These are phyloP conservation scores for Benthochromis sp. DNA, from an alignment of 2,113 vertebrate genomes.

Conservation along the genomic window DNA sequence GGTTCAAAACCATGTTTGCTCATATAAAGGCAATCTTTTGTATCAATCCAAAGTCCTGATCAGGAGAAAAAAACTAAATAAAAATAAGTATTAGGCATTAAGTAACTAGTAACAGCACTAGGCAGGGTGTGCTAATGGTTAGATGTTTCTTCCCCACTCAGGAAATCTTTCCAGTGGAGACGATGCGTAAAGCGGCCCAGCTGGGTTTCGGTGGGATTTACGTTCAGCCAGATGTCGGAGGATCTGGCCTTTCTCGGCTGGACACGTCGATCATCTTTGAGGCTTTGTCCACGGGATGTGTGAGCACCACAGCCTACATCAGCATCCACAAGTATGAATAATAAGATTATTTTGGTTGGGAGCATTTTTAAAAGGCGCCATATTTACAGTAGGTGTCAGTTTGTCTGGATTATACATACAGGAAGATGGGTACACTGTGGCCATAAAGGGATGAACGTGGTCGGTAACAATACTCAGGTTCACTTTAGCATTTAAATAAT, in stretches of 20 bases:
- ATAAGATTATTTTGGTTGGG: not conserved
- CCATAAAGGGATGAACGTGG: fast-evolving
- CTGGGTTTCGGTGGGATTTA: constrained; percentile 93
- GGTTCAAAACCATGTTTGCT: not conserved
- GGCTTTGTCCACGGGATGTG: constrained; percentile 91
- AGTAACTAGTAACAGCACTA: not conserved
- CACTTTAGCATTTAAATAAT: not conserved
- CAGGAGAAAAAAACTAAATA: not conserved
- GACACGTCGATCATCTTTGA: constrained; percentile 94
- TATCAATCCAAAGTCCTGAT: not conserved
- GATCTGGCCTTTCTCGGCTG: constrained; percentile 88
- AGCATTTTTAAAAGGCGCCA: not conserved
- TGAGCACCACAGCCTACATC: constrained; percentile 94
- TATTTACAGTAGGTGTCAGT: not conserved
- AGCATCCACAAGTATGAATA: constrained; percentile 94
- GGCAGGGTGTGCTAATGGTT: not conserved
- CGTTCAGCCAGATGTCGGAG: constrained; percentile 83
- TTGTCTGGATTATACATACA: not conserved
- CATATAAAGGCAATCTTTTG: not conserved
- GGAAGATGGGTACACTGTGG: not conserved
- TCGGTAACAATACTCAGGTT: not conserved
- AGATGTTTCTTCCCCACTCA: constrained; percentile 4
- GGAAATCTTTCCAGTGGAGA: constrained; percentile 90
- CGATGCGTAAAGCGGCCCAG: constrained; percentile 84
- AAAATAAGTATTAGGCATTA: not conserved